These are phyloP conservation scores for Scyliorhinus canicula DNA, from an alignment of 2,797 vertebrate genomes.

Conservation along the genomic window DNA sequence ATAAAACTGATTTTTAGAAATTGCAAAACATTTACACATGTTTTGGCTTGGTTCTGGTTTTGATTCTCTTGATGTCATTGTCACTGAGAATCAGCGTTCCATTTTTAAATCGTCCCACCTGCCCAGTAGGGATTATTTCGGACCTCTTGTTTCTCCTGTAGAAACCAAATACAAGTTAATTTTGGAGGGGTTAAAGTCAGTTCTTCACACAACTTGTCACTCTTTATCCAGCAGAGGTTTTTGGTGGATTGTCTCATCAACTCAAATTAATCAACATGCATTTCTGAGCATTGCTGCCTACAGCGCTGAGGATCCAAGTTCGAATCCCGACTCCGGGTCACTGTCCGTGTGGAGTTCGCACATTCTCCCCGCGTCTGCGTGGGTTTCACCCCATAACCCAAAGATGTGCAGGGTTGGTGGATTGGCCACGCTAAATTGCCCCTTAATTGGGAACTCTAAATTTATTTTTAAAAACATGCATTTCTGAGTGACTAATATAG, in stretches of 20 bases:
- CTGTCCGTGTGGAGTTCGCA: too few species aligned
- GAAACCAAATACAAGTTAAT: constrained; percentile 34
- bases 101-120: constrained; percentile 84
- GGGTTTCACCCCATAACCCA: too few species aligned
- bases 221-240: neutral
- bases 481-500: neutral
- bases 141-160: constrained; percentile 64
- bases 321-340: too few species aligned
- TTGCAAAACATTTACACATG: neutral
- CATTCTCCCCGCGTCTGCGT: too few species aligned
- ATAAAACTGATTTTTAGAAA: neutral
- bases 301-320: too few species aligned
- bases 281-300: too few species aligned
- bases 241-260: constrained; percentile 39
- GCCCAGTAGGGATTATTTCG: constrained; percentile 63
- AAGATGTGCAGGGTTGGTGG: too few species aligned
- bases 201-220: neutral
- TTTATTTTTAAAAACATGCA: too few species aligned
- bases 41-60: constrained; percentile 42
- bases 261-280: neutral
- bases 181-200: neutral
- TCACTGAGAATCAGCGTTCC: constrained; percentile 79
- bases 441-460: too few species aligned
- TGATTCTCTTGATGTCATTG: constrained; percentile 80
- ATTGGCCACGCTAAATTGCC: too few species aligned